Evolutionary conservation across 1,140 invertebrate species (phyloP).

Genomic region (Paraescarpia echinospica): DNA sequence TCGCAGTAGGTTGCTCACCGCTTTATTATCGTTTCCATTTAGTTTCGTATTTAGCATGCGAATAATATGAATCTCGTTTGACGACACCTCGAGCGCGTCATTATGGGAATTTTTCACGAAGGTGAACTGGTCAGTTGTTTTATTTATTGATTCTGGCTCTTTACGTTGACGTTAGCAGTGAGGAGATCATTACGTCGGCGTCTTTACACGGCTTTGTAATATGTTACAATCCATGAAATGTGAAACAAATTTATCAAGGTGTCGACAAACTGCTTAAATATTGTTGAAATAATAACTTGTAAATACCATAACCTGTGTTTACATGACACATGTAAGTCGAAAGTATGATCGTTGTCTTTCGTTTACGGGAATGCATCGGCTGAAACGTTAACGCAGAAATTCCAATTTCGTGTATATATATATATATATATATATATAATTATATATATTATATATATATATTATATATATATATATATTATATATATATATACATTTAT

Average conservation of each 20-base stretch:
- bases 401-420: neutral
- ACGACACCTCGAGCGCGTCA: neutral
- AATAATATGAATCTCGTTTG: neutral
- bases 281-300: neutral
- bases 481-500: too few relatives aligned
- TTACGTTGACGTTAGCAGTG: neutral
- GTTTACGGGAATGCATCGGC: neutral
- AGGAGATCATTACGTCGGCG: neutral
- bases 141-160: neutral
- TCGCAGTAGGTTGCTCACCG: constrained; percentile 3
- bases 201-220: neutral
- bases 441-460: too few relatives aligned
- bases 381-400: neutral
- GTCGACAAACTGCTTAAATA: constrained; percentile 1
- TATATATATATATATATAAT: too few relatives aligned
- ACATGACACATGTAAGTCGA: neutral
- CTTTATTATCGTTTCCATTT: constrained; percentile 13
- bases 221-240: neutral
- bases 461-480: too few relatives aligned
- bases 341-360: neutral
- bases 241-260: neutral
- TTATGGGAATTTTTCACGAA: neutral
- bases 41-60: constrained; percentile 5
- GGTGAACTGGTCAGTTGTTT: neutral
- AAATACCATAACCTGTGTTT: neutral